Evolutionary conservation across 2,888 invertebrate species (phyloP).

Genomic region (Tetranychus piercei): DNA sequence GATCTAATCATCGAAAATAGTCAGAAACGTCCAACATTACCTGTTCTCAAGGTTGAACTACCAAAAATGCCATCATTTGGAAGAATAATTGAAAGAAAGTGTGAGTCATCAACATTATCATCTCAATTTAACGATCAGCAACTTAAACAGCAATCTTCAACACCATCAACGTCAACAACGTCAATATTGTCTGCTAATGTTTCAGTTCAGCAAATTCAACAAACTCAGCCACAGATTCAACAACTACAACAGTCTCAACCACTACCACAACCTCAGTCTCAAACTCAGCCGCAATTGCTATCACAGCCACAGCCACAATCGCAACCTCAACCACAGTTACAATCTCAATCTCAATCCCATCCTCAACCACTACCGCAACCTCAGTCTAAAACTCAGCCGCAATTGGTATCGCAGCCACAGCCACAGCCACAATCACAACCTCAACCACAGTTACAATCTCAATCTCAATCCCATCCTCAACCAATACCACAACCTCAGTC

Average conservation of each 20-base stretch:
- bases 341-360: neutral
- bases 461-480: too few relatives aligned
- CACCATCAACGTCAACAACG: conserved; percentile 11
- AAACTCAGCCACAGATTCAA: neutral
- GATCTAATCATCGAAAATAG: neutral
- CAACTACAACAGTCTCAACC: neutral
- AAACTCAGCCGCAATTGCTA: neutral
- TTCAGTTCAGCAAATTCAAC: neutral
- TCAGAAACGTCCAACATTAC: conserved; percentile 17
- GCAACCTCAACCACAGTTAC: too few relatives aligned
- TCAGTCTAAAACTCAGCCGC: too few relatives aligned
- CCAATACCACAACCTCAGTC: too few relatives aligned
- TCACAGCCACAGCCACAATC: neutral
- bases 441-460: too few relatives aligned
- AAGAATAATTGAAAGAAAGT: neutral
- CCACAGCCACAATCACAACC: too few relatives aligned
- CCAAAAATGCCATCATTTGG: conserved; percentile 21
- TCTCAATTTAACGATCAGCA: neutral
- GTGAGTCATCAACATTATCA: neutral
- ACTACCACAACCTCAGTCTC: neutral
- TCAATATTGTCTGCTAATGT: neutral
- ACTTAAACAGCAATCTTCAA: neutral
- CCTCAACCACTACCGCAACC: neutral
- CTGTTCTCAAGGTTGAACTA: conserved; percentile 28
- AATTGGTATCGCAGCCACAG: too few relatives aligned